Base-by-base conservation (phyloP, 2,888 invertebrate species). In the Fabriciana adippe region DNA sequence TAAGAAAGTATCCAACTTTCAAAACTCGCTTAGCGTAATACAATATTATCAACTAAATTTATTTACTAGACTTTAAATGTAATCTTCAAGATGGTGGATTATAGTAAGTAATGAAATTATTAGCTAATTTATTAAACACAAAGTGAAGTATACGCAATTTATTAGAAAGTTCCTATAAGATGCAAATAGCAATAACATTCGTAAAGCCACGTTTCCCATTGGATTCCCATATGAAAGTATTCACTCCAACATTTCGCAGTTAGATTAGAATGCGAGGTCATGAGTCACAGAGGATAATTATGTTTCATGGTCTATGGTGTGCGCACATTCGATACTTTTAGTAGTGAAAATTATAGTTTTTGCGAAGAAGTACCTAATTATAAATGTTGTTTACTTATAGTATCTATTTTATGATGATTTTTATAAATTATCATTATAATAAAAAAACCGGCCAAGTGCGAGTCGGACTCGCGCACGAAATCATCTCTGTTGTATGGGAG, bases 251-350 rank as follows among this genome's bases (percentile, higher is more conserved):
- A 61, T 55, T 61, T 66, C 61, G 41, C 66, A 55, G 66, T 66
- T 60, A 66, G 62, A 67, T 56, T 56, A 62, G 56, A 62, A 62
- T 51, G 62, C 61, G 55, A 62, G 67, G 67, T 67, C 67, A 62
- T 62, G 62, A 61, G 67, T 55, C 61, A 56, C 56, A 55, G 16
- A 47, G 54, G 54, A 55, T 61, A 59, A 59, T 60, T 65, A 64
- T 50, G 56, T 51, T 35, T 48, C 57, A 45, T 64, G 50, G n/a
- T 51, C 11, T 61, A 53, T 51, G 50, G 61, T 41, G 35, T 41
- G 35, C 8, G 35, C 35, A 41, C 35, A 41, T 41, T 41, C 35
- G 35, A 41, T 41, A 41, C 35, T 51, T 16, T 8, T 51, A 51
- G 5, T 14, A 6, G 50, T 50, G 4, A n/a, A 50, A n/a, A n/a